Evolutionary conservation across 2,888 invertebrate species (phyloP).

Genomic region (Bembecia ichneumoniformis): DNA sequence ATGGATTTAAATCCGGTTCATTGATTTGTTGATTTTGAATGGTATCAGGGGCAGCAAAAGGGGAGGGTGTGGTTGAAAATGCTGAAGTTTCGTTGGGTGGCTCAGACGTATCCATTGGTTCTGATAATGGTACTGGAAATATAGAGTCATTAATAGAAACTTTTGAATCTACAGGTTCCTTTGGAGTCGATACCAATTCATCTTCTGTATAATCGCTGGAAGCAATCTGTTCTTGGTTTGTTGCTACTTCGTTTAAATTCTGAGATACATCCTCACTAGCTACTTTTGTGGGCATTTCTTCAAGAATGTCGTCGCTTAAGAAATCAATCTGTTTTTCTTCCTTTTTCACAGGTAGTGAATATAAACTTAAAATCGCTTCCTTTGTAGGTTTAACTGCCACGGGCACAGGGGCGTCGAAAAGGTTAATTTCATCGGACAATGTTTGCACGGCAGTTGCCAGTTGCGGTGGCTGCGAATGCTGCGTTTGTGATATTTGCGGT

Average conservation of each 20-base stretch:
- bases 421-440: constrained; percentile 56
- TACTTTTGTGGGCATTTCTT: constrained; percentile 14
- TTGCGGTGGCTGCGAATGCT: constrained; percentile 55
- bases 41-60: constrained; percentile 36
- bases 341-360: constrained; percentile 56
- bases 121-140: not conserved
- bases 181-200: constrained; percentile 7
- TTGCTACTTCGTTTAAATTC: not conserved
- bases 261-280: not conserved
- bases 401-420: constrained; percentile 73
- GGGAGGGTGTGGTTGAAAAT: constrained; percentile 31
- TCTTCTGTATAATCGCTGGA: not conserved
- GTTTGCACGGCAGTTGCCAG: constrained; percentile 24
- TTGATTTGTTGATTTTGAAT: constrained; percentile 16
- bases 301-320: constrained; percentile 70
- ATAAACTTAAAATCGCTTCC: constrained; percentile 74
- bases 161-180: not conserved
- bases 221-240: not conserved
- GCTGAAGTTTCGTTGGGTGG: constrained; percentile 21
- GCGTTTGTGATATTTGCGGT: constrained; percentile 60
- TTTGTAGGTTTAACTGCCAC: constrained; percentile 64
- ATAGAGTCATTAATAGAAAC: not conserved
- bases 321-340: constrained; percentile 66
- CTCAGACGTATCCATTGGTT: constrained; percentile 54
- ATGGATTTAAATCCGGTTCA: constrained; percentile 48